Conservation (phyloP, 1,140 invertebrate species). For the Diorhabda carinulata region DNA sequence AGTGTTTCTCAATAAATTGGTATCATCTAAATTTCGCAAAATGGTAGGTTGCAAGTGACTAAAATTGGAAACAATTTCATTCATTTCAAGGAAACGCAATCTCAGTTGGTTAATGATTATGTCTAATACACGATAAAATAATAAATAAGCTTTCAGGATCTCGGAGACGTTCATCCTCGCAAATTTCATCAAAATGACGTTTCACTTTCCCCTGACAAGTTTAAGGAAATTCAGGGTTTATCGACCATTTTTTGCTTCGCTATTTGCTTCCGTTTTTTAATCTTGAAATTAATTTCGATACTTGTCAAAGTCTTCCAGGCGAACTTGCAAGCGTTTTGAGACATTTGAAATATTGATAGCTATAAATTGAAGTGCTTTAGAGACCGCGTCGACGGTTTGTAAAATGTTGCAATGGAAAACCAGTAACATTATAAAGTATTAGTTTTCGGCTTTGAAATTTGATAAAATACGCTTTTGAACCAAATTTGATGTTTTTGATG, state of each 20-base stretch:
- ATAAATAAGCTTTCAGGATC: background rate
- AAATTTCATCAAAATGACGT: constrained; percentile 6
- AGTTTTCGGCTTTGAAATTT: constrained; percentile 15
- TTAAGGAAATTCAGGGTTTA: constrained; percentile 2
- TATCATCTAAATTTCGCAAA: no score
- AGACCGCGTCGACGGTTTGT: background rate
- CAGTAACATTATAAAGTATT: constrained; percentile 26
- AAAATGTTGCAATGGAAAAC: constrained; percentile 27
- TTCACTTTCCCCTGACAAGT: constrained; percentile 16
- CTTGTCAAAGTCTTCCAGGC: constrained; percentile 6
- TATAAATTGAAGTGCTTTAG: constrained; percentile 6
- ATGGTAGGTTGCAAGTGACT: background rate
- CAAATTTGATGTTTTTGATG: no score
- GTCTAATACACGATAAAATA: background rate
- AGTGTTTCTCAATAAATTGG: no score
- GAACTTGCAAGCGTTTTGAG: background rate
- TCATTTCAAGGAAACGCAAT: background rate
- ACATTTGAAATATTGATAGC: background rate
- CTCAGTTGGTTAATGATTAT: background rate
- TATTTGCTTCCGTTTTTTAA: background rate
- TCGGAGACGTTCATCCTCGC: background rate
- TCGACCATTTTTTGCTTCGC: background rate
- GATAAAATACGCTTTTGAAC: no score
- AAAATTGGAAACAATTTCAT: background rate
- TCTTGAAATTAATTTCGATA: constrained; percentile 6